These are phyloP conservation scores for Alosa alosa DNA, from an alignment of 2,113 vertebrate genomes.

Conservation along the genomic window DNA sequence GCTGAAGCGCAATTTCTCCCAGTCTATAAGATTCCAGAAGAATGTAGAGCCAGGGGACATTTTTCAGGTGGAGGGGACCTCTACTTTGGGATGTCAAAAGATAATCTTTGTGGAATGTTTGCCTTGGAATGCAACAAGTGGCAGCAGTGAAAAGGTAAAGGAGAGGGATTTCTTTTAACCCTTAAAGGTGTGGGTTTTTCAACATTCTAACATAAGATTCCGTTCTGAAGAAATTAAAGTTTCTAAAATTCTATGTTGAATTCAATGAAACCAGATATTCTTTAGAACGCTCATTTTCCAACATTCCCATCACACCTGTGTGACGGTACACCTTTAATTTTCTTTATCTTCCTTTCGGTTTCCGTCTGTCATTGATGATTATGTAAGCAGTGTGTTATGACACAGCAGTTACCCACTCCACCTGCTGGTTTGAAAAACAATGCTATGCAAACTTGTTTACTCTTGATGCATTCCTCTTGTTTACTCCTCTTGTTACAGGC, in stretches of 20 bases:
- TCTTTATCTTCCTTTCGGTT: background rate
- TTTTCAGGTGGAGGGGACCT: conserved; percentile 47
- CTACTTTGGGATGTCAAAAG: conserved; percentile 50
- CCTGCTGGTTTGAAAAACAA: background rate
- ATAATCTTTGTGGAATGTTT: conserved; percentile 63
- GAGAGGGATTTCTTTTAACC: background rate
- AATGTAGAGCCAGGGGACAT: conserved; percentile 53
- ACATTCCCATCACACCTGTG: no score
- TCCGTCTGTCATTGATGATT: background rate
- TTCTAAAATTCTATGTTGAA: no score
- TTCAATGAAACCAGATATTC: no score
- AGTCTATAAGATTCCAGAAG: background rate
- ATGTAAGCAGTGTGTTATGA: background rate
- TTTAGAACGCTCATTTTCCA: no score
- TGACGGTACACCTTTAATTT: no score
- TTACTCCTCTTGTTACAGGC: conserved; percentile 45
- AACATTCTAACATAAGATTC: no score
- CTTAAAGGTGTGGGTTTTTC: no score
- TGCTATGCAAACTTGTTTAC: no score
- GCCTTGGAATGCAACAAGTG: conserved; percentile 52
- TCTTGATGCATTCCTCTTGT: background rate
- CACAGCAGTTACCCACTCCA: background rate
- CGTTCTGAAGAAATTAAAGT: no score
- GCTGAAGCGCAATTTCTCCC: conserved; percentile 47
- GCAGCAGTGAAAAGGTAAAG: conserved; percentile 49